These are phyloP conservation scores for Rhodinocichla rosea DNA, from an alignment of 2,113 vertebrate genomes.

Conservation along the genomic window DNA sequence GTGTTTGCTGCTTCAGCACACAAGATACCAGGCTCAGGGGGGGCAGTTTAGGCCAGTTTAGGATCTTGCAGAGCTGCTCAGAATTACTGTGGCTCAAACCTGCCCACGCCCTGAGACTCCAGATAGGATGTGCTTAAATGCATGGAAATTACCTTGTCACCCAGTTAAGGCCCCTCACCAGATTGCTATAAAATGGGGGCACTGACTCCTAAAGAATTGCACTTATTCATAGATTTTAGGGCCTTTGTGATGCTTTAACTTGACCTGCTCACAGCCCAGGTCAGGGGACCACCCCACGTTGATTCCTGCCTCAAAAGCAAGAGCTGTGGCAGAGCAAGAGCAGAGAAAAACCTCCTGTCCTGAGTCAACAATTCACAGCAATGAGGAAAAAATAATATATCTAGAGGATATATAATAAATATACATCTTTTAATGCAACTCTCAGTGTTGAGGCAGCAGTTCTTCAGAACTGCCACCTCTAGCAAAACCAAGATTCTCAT, in stretches of 20 bases:
- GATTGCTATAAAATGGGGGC: slow-evolving; percentile 37
- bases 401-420: neutral
- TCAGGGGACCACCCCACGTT: slow-evolving; percentile 3
- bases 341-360: neutral
- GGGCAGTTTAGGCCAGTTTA: neutral
- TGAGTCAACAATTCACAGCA: neutral
- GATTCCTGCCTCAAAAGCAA: neutral
- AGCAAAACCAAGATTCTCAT: neutral
- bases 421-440: accelerated
- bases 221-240: slow-evolving; percentile 52
- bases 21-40: neutral
- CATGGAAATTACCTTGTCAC: slow-evolving; percentile 29
- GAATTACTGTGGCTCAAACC: neutral
- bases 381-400: too few relatives aligned
- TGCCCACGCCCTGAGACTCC: neutral
- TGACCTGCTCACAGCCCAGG: slow-evolving; percentile 22
- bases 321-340: neutral
- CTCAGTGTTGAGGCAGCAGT: neutral
- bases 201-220: slow-evolving; percentile 42
- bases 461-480: neutral
- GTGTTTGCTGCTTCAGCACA: neutral
- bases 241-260: slow-evolving; percentile 39
- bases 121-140: neutral
- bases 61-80: neutral
- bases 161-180: slow-evolving; percentile 2